Evolutionary conservation across 2,797 vertebrate genomes (phyloP), one percentile per base, ranked within the genome.

Genomic region (Micromesistius poutassou): DNA sequence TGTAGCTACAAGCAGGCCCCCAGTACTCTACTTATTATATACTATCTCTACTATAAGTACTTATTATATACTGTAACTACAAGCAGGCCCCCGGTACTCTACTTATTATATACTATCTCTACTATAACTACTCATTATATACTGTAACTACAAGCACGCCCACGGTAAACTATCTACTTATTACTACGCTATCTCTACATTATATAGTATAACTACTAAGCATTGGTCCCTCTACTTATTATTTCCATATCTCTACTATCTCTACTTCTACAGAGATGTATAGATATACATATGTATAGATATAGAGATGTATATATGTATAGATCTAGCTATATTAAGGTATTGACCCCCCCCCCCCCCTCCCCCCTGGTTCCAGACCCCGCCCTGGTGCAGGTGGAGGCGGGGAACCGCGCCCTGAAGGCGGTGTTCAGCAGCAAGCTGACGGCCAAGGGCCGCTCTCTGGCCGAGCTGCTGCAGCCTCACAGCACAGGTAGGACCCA

Each of bases 401-500:
- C 96, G 14, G 95, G 94, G 76, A 96, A 95, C 85, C 77, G 93
- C 36, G 94, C 96, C 78, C 94, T 99, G 79, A 95, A 93, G 74
- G 94, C 94, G 1, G 95, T 97, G 80, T 98, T 98, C 81, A 93
- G 90, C 40, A 94, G 94, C 91, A 93, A 96, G 66, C 94, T 99
- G 30, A 95, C 95, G 1, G 83, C 92, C 13, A 97, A 95, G 87
- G 93, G 97, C 68, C 95, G 94, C 85, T 95, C 95, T 62, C 90
- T 97, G 35, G 93, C 96, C 30, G 96, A 96, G 89, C 83, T 96
- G 80, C 91, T 98, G 10, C 97, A 98, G 76, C 95, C 96, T 73
- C 96, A 95, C 88, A 93, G 92, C 90, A 95, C 92, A 87, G 97
- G 97, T 98, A 93, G 10, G 70, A 28, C 9, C 25, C 70, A 1